phyloP scores from a whole-genome alignment of 2,888 invertebrate species.

The Capitulum mitella region DNA sequence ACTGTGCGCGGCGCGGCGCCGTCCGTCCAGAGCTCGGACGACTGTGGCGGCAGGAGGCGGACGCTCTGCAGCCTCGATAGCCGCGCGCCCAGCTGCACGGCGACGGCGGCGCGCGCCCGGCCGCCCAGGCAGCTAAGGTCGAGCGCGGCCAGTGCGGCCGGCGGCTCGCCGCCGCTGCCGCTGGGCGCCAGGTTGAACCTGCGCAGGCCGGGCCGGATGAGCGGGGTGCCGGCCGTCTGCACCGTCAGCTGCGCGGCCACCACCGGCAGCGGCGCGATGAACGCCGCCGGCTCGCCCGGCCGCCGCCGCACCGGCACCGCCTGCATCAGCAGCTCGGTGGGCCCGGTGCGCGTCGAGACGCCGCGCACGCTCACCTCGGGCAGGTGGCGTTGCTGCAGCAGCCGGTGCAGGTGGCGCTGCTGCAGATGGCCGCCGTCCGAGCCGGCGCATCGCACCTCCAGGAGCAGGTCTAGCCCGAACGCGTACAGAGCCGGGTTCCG shows the following conservation, averaged over 20 bases:
- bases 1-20: not conserved
- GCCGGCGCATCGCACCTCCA: not conserved
- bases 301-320: not conserved
- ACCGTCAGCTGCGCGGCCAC: not conserved
- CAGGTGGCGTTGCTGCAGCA: not conserved
- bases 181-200: not conserved
- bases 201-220: not conserved
- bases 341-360: not conserved
- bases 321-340: constrained; percentile 13
- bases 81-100: not conserved
- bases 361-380: not conserved
- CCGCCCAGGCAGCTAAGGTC: not conserved
- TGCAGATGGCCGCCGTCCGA: not conserved
- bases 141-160: not conserved
- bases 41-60: not conserved
- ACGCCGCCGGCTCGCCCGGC: not conserved
- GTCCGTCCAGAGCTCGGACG: not conserved
- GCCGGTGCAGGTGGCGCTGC: not conserved
- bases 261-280: not conserved
- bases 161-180: not conserved
- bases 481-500: not conserved
- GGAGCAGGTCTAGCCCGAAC: not conserved
- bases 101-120: not conserved
- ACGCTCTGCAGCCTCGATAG: not conserved
- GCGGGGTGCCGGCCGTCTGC: not conserved